Evolutionary conservation across 2,888 invertebrate genomes (phyloP).

Genomic region (Keiferia lycopersicella): DNA sequence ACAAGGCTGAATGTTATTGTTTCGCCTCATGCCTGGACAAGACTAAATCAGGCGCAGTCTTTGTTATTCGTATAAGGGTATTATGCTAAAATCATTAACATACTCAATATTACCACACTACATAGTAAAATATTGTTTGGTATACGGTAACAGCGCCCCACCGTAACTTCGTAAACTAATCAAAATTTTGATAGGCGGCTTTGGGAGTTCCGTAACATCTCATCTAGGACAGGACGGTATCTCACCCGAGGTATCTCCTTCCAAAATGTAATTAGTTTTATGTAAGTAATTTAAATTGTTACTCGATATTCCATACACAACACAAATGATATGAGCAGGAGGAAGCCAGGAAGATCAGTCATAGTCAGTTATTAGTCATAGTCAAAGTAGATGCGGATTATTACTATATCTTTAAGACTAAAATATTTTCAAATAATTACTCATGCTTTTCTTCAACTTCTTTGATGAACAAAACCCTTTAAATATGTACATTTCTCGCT

Average conservation of each 20-base stretch:
- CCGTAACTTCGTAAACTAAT: conserved; percentile 2
- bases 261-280: neutral
- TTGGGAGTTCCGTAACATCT: neutral
- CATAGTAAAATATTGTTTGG: too few species aligned
- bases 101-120: too few species aligned
- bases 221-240: neutral
- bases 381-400: too few species aligned
- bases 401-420: too few species aligned
- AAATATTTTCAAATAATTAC: neutral
- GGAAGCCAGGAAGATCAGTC: too few species aligned
- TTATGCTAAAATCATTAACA: conserved; percentile 23
- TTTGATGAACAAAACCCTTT: neutral
- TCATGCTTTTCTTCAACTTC: neutral
- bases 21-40: conserved; percentile 51
- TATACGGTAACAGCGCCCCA: conserved; percentile 9
- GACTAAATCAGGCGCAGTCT: conserved; percentile 44
- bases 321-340: too few species aligned
- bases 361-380: too few species aligned
- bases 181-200: neutral
- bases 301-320: too few species aligned
- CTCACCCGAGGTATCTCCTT: neutral
- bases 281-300: neutral
- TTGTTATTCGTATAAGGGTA: conserved; percentile 33
- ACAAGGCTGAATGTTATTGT: conserved; percentile 69
- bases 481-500: neutral